Conservation (phyloP, 2,113 vertebrate genomes). For the Seriola dumerili region DNA sequence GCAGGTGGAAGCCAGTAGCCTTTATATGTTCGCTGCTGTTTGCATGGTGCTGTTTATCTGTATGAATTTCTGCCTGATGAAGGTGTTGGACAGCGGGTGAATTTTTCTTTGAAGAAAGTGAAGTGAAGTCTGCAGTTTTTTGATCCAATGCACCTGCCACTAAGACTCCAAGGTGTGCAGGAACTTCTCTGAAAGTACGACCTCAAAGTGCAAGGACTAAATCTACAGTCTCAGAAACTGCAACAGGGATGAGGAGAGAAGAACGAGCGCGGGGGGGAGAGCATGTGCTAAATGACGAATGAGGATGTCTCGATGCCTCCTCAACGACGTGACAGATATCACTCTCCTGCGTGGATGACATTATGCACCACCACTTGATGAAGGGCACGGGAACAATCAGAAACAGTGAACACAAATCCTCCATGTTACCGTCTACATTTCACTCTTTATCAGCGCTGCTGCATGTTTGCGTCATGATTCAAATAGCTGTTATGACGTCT, state of each 20-base stretch:
- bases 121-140: not conserved
- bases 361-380: not conserved
- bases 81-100: not conserved
- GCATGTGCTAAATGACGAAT: slow-evolving; percentile 12
- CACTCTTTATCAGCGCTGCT: slow-evolving; percentile 25
- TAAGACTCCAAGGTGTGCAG: too few species aligned
- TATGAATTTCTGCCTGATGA: not conserved
- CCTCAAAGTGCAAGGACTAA: not conserved
- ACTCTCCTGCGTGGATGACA: slow-evolving; percentile 24
- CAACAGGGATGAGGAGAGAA: not conserved
- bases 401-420: slow-evolving; percentile 5
- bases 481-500: slow-evolving; percentile 12
- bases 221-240: not conserved
- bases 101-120: not conserved
- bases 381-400: slow-evolving; percentile 17
- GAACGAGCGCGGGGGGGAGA: not conserved
- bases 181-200: not conserved
- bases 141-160: too few species aligned
- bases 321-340: slow-evolving; percentile 27
- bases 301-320: slow-evolving; percentile 13
- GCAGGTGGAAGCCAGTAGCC: not conserved
- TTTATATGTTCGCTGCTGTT: not conserved
- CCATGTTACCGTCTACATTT: not conserved
- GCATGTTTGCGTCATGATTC: slow-evolving; percentile 25
- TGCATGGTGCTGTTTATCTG: not conserved